These are phyloP conservation scores for Hyla sarda DNA, from an alignment of 2,113 vertebrate genomes.

Conservation along the genomic window DNA sequence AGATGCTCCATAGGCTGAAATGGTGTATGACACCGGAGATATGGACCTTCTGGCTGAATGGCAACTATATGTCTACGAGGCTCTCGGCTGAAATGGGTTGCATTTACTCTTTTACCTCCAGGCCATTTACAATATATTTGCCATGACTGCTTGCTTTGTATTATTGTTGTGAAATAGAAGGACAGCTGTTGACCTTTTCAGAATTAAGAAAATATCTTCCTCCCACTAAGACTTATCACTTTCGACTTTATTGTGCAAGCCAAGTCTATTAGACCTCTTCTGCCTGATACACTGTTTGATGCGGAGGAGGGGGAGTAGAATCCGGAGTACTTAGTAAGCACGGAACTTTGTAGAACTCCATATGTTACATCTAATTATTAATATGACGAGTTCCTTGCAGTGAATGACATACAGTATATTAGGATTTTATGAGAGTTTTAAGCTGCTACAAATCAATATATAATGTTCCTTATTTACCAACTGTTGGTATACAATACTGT, in stretches of 20 bases:
- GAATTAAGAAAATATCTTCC: conserved; percentile 28
- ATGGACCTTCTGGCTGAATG: no score
- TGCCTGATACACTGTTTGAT: conserved; percentile 9
- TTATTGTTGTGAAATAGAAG: conserved; percentile 24
- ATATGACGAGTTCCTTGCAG: neutral
- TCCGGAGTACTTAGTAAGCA: conserved; percentile 33
- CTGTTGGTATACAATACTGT: neutral
- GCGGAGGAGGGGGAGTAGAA: conserved; percentile 28
- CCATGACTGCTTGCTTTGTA: neutral
- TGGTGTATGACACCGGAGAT: no score
- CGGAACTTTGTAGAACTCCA: conserved; percentile 39
- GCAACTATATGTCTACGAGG: no score
- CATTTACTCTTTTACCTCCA: no score
- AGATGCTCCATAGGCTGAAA: no score
- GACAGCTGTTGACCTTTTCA: conserved; percentile 51
- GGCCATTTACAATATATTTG: no score
- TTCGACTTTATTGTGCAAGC: conserved; percentile 49
- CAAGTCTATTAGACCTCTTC: conserved; percentile 42
- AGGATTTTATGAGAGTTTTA: neutral
- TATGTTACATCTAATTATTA: conserved; percentile 37
- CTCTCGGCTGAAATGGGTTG: no score
- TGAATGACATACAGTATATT: neutral
- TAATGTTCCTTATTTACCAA: no score
- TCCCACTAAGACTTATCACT: conserved; percentile 42
- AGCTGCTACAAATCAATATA: no score